Percentiles rank a stretch among this genome's conserved stretches.
phyloP scores from a whole-genome alignment of 1,140 invertebrate genomes.

The Diabrotica undecimpunctata region DNA sequence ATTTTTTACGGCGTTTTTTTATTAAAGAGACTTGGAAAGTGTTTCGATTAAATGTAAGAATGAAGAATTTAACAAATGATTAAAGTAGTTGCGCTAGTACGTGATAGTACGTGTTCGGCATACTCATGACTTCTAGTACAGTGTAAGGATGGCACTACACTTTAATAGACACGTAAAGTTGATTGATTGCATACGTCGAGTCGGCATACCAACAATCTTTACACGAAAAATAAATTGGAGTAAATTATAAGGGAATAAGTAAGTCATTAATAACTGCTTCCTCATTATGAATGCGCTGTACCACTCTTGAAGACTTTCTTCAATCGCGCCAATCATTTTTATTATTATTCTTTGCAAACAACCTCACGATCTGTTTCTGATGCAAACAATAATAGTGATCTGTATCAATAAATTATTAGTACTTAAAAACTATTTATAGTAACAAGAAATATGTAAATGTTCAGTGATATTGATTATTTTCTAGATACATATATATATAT shows the following conservation, averaged over 20 bases:
- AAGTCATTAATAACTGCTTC: constrained; percentile 19
- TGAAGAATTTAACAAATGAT: constrained; percentile 6
- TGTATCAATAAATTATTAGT: neutral
- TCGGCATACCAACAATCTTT: constrained; percentile 23
- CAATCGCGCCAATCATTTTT: constrained; percentile 11
- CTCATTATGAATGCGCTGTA: constrained; percentile 7
- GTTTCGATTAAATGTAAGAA: constrained; percentile 2
- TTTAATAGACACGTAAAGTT: constrained; percentile 23
- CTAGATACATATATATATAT: too few relatives aligned
- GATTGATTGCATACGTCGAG: constrained; percentile 16
- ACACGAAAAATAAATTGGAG: constrained; percentile 26
- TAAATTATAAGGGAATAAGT: constrained; percentile 21
- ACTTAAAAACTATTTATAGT: too few relatives aligned
- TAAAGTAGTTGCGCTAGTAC: constrained; percentile 5
- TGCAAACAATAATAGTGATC: neutral
- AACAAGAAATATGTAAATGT: too few relatives aligned
- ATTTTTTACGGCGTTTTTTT: too few relatives aligned
- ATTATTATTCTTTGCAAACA: constrained; percentile 3
- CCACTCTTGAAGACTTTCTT: constrained; percentile 7
- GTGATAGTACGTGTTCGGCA: constrained; percentile 12
- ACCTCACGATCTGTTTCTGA: neutral
- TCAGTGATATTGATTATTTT: too few relatives aligned
- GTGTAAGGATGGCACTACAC: constrained; percentile 15
- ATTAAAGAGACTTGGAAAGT: neutral
- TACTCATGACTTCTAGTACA: neutral